A percentile compares a stretch with the other conserved stretches of the same genome.
Conservation (phyloP, 2,113 vertebrate genomes). For the Stegastes partitus region DNA sequence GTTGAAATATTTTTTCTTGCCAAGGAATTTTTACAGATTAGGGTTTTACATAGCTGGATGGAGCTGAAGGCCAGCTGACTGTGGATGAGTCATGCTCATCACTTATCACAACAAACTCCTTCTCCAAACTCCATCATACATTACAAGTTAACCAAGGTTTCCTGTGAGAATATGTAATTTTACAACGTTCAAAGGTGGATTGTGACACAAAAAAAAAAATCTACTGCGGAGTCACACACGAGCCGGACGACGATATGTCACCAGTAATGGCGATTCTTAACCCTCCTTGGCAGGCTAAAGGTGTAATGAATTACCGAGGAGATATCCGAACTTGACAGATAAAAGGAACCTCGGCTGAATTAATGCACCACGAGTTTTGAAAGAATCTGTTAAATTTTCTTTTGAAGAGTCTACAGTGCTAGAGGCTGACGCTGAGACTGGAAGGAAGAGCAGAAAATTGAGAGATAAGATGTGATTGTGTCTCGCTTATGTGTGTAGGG, state of each 20-base stretch:
- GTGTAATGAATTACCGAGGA: slow-evolving; percentile 55
- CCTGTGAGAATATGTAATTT: slow-evolving; percentile 35
- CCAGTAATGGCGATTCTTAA: slow-evolving; percentile 24
- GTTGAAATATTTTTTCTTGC: not conserved
- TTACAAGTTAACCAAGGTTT: slow-evolving; percentile 8
- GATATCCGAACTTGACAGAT: slow-evolving; percentile 48
- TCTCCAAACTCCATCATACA: slow-evolving; percentile 6
- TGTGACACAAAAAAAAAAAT: slow-evolving; percentile 27
- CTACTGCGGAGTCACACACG: slow-evolving; percentile 7
- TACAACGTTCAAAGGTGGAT: slow-evolving; percentile 41
- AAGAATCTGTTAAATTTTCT: slow-evolving; percentile 9
- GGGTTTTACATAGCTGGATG: not conserved
- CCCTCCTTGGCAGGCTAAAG: slow-evolving; percentile 39
- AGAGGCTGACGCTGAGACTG: not conserved
- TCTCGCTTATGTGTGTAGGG: not conserved
- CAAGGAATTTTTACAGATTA: not conserved
- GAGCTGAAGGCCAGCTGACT: not conserved
- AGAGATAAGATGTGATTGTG: slow-evolving; percentile 6
- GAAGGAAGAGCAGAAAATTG: not conserved
- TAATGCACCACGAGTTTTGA: slow-evolving; percentile 21
- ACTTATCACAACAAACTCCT: slow-evolving; percentile 21
- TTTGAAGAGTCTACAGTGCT: slow-evolving; percentile 25
- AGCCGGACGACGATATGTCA: slow-evolving; percentile 42
- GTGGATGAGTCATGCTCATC: slow-evolving; percentile 1
- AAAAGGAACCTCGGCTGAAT: slow-evolving; percentile 44